Evolutionary conservation across 2,113 vertebrate genomes (phyloP).

Genomic region (Zosterops pallidus): DNA sequence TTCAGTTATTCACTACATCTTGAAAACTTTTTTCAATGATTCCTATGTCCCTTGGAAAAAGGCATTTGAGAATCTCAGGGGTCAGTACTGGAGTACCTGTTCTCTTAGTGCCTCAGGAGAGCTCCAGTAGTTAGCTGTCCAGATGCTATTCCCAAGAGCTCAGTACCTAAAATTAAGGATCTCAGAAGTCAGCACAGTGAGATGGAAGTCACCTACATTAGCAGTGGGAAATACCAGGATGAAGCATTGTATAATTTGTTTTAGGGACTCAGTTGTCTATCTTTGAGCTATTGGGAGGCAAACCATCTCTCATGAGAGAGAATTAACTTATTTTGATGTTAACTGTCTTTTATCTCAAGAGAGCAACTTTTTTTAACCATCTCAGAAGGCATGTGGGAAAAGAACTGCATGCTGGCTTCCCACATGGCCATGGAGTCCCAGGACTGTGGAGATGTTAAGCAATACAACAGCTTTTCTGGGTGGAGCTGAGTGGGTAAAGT

Average conservation of each 20-base stretch:
- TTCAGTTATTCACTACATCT: neutral
- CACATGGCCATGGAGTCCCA: fast-evolving
- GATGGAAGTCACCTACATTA: neutral
- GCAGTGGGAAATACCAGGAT: neutral
- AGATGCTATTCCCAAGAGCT: neutral
- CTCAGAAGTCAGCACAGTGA: neutral
- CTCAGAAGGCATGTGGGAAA: neutral
- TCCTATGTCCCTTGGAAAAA: neutral
- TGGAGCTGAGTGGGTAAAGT: neutral
- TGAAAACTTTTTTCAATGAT: neutral
- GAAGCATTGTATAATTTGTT: neutral
- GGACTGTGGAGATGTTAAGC: neutral
- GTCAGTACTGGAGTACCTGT: neutral
- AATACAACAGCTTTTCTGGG: neutral
- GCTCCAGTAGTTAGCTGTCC: neutral
- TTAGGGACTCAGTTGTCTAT: neutral
- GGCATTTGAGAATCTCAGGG: neutral
- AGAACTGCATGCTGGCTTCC: neutral
- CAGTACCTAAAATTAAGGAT: neutral
- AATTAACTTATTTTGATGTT: neutral
- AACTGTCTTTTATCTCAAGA: neutral
- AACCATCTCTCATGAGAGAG: neutral
- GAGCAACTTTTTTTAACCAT: neutral
- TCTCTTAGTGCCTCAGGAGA: neutral
- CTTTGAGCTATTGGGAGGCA: neutral